A percentile compares a stretch with the other conserved stretches of the same genome.
phyloP scores from a whole-genome alignment of 2,113 vertebrate species.

The Opisthocomus hoazin region DNA sequence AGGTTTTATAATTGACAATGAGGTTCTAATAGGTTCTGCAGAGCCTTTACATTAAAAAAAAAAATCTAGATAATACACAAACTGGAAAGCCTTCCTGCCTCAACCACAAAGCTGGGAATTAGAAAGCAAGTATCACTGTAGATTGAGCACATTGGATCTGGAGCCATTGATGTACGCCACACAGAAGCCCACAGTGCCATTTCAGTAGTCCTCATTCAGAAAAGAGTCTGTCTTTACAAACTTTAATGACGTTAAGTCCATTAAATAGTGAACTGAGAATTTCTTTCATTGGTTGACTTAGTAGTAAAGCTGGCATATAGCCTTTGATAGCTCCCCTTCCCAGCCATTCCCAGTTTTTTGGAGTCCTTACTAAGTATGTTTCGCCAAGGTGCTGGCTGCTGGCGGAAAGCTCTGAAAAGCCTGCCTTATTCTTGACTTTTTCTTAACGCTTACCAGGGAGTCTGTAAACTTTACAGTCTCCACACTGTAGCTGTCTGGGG shows the following conservation, averaged over 20 bases:
- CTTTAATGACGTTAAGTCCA: not conserved
- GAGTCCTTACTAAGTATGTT: not conserved
- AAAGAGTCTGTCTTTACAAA: not conserved
- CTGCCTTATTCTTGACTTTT: not conserved
- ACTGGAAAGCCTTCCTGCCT: not conserved
- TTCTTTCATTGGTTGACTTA: not conserved
- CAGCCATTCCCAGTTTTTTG: not conserved
- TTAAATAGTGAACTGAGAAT: not conserved
- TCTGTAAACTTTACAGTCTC: not conserved
- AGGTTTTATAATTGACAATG: not conserved
- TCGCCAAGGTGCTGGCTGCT: not conserved
- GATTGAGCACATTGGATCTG: not conserved
- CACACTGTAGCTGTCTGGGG: not conserved
- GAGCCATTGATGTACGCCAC: not conserved
- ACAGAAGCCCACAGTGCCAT: not conserved
- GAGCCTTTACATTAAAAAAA: not conserved
- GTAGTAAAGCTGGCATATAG: not conserved
- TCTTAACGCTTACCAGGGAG: not conserved
- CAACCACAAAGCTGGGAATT: not conserved
- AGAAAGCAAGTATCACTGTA: not conserved
- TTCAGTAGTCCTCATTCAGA: not conserved
- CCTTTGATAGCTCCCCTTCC: not conserved
- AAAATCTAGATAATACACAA: not conserved
- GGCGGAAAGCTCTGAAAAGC: not conserved
- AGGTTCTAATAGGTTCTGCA: not conserved